Percentiles rank a stretch among this genome's conserved stretches.
Evolutionary conservation across 2,113 vertebrate species (phyloP).

Genomic region (Gambusia holbrooki): DNA sequence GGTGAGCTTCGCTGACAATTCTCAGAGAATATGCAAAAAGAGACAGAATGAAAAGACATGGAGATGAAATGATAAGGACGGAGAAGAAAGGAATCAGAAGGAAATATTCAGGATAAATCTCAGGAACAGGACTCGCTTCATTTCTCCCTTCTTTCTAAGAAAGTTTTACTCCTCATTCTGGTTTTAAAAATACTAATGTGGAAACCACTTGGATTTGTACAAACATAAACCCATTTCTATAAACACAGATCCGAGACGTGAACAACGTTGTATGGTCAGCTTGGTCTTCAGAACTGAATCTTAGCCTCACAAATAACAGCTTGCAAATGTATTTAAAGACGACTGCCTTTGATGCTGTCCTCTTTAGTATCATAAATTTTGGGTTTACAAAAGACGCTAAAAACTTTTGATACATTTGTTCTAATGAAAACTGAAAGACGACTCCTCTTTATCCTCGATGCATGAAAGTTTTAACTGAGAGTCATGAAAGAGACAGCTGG

Average conservation of each 20-base stretch:
- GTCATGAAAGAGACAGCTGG: not conserved
- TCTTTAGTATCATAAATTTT: not conserved
- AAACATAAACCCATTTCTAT: not conserved
- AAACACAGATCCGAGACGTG: not conserved
- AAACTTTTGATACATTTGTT: not conserved
- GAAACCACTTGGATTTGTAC: not conserved
- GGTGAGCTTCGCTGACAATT: slow-evolving; percentile 75
- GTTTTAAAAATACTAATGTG: slow-evolving; percentile 5
- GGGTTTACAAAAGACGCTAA: not conserved
- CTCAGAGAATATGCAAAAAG: slow-evolving; percentile 71
- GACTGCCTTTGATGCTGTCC: not conserved
- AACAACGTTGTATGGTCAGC: not conserved
- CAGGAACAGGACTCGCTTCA: slow-evolving; percentile 9
- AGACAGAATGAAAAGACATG: slow-evolving; percentile 19
- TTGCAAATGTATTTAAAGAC: not conserved
- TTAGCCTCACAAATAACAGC: not conserved
- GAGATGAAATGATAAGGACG: slow-evolving; percentile 22
- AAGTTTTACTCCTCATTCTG: slow-evolving; percentile 15
- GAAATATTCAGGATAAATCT: slow-evolving; percentile 8
- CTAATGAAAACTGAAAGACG: not conserved
- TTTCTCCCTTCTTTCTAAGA: not conserved
- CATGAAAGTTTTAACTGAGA: not conserved
- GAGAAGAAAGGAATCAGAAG: slow-evolving; percentile 28
- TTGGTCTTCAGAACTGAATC: not conserved
- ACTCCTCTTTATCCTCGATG: not conserved